Conservation (phyloP, 2,888 invertebrate species). For the Andrena camellia region DNA sequence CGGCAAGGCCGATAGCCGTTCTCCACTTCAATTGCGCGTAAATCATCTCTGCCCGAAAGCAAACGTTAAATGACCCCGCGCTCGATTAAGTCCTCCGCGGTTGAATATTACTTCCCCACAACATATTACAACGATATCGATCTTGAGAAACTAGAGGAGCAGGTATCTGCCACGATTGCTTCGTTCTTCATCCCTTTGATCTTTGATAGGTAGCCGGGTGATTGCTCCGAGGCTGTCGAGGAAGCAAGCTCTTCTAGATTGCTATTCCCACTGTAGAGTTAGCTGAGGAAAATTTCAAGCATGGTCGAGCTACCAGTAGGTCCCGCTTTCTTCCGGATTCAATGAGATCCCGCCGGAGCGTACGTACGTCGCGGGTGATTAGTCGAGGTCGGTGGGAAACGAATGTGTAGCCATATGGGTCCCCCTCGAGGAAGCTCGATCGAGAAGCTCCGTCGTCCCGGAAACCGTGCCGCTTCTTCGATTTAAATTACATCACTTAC, state of each 20-base stretch:
- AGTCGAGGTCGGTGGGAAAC: neutral
- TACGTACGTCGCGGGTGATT: neutral
- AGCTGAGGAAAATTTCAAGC: too few species aligned
- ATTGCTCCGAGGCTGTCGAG: neutral
- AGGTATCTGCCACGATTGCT: neutral
- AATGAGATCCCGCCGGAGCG: too few species aligned
- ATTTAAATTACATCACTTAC: conserved; percentile 52
- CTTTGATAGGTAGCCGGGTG: neutral
- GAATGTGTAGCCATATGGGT: neutral
- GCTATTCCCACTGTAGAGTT: neutral
- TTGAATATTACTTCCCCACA: conserved; percentile 44
- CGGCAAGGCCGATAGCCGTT: conserved; percentile 27
- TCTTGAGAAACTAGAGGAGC: neutral
- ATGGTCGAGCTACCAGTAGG: too few species aligned
- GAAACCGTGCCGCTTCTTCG: conserved; percentile 35
- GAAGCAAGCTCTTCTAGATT: neutral
- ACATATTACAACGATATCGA: conserved; percentile 3
- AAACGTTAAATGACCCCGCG: conserved; percentile 52
- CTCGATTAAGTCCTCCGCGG: conserved; percentile 22
- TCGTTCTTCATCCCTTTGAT: neutral
- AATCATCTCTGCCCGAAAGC: conserved; percentile 49
- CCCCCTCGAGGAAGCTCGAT: conserved; percentile 16
- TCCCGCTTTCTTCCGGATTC: too few species aligned
- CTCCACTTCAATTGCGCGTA: conserved; percentile 49
- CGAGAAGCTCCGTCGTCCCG: conserved; percentile 29